Percentiles rank a stretch among this genome's conserved stretches.
phyloP scores from a whole-genome alignment of 2,113 vertebrate genomes.

The Amphiprion ocellaris region DNA sequence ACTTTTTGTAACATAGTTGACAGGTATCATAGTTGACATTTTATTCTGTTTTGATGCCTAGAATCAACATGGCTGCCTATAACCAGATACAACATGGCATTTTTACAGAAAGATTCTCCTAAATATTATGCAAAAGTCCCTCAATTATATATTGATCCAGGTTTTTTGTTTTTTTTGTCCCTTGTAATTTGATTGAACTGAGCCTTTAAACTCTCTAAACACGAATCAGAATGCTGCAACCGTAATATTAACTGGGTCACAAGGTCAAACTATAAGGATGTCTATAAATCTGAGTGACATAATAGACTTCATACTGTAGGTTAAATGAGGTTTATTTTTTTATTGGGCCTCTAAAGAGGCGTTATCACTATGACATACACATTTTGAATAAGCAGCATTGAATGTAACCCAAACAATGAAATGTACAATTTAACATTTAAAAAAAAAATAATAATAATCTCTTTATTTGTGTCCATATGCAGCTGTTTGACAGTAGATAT shows the following conservation, averaged over 20 bases:
- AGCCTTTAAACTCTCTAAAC: no score
- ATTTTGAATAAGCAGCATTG: background rate
- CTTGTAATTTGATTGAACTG: no score
- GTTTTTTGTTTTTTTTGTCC: no score
- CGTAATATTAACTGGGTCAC: background rate
- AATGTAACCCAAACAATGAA: background rate
- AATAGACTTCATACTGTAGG: background rate
- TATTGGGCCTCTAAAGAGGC: background rate
- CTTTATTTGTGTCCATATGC: background rate
- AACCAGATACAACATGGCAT: no score
- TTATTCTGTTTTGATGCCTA: no score
- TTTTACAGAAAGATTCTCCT: no score
- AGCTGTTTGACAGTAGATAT: background rate
- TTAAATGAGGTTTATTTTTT: conserved; percentile 18
- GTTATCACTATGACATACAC: no score
- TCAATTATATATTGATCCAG: no score
- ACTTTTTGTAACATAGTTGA: no score
- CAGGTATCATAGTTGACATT: no score
- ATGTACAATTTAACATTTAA: background rate
- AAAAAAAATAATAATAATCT: background rate
- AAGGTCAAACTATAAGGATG: background rate
- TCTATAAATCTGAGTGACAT: background rate
- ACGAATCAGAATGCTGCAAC: background rate
- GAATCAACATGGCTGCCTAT: no score
- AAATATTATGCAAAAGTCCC: no score